phyloP scores from a whole-genome alignment of 2,888 invertebrate genomes.

The Epinotia brunnichana region DNA sequence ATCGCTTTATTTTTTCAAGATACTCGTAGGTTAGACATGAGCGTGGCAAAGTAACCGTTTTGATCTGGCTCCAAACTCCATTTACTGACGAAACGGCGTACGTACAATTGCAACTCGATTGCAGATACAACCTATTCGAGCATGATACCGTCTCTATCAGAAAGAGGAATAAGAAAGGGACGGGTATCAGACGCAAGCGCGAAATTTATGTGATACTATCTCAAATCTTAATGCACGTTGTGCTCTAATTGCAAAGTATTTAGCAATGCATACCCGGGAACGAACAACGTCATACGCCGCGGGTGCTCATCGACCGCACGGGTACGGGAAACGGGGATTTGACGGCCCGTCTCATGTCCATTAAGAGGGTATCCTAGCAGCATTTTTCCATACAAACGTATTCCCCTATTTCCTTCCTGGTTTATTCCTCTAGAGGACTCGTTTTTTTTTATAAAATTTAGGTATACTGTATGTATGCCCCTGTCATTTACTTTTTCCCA shows the following conservation, averaged over 20 bases:
- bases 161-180: conserved; percentile 1
- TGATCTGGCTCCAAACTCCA: not conserved
- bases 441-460: too few species aligned
- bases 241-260: conserved; percentile 47
- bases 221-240: conserved; percentile 35
- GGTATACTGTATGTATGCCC: too few species aligned
- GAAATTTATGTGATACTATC: conserved; percentile 37
- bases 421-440: too few species aligned
- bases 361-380: too few species aligned
- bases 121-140: not conserved
- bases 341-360: not conserved
- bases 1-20: not conserved
- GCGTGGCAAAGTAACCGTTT: not conserved
- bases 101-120: not conserved
- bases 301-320: conserved; percentile 23
- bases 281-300: conserved; percentile 1
- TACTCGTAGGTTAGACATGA: not conserved
- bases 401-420: too few species aligned
- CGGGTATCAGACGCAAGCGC: conserved; percentile 42
- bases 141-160: conserved; percentile 9
- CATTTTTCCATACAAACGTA: too few species aligned
- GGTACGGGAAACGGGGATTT: not conserved
- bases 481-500: too few species aligned
- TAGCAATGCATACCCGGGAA: conserved; percentile 44
- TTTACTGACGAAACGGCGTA: not conserved